Base-by-base conservation (phyloP, 2,113 vertebrate genomes). In the Elanoides forficatus region DNA sequence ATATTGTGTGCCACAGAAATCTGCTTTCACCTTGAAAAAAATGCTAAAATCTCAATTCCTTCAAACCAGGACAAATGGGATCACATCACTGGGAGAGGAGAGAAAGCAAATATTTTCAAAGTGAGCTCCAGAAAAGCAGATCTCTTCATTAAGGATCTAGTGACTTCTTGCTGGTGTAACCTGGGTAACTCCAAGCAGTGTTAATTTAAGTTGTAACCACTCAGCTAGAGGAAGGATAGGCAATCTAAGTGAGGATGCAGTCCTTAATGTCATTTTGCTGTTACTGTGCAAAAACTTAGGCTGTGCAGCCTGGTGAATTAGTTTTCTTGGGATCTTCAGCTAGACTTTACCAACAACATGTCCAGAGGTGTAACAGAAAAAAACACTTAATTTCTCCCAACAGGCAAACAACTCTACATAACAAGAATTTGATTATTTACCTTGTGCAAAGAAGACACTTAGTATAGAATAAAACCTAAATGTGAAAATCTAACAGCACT, bases 391-490 rank as follows among this genome's bases (percentile, higher is more conserved):
- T 96, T 97, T 96, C 66, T 89, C 71, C 43, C 86, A 93, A 34
- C 25, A 81, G 81, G 56, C 30, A 81, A 92, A 81, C 58, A 97
- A 90, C 55, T 92, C 32, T 92, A 66, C 78, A 78, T 67, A 92
- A 86, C 73, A 45, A 81, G 58, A 92, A 95, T 75, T 88, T 79
- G 62, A 95, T 90, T 96, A 92, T 96, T 97, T 96, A 91, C 48
- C 59, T 92, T 13, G 32, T 38, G 43, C 32, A 27, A 93, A 90
- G 79, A 80, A 55, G 90, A 90, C 79, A 76, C 52, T 85, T 95
- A 91, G 80, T 97, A 93, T 93, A 95, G 89, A 97, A 96, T 94
- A 79, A 92, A 94, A 96, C 34, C 45, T 86, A 96, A 92, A 95
- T 75, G 74, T 95, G 86, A 97, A 98, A 97, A 96, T 93, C 63